A percentile compares a stretch with the other conserved stretches of the same genome.
Conservation (phyloP, 2,888 invertebrate species). For the Thelaira solivaga region DNA sequence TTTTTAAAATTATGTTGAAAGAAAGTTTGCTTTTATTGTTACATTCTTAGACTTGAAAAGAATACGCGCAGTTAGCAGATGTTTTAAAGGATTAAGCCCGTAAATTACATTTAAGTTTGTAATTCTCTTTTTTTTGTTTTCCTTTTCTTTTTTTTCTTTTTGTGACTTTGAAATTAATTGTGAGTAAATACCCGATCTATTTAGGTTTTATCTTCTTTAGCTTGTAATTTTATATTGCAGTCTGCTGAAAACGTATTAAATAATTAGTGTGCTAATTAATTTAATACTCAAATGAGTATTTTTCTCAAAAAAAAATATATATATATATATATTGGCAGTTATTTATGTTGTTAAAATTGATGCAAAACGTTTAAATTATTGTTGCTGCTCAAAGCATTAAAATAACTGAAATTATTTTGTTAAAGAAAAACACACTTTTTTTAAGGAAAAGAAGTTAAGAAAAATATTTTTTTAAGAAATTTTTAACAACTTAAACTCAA, state of each 20-base stretch:
- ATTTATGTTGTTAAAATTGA: no score
- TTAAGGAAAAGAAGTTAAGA: no score
- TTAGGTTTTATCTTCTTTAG: neutral
- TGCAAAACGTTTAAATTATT: no score
- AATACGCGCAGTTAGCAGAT: slow-evolving; percentile 52
- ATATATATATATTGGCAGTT: no score
- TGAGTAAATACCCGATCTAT: slow-evolving; percentile 39
- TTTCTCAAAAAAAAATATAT: neutral
- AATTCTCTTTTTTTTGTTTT: slow-evolving; percentile 20
- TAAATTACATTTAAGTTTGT: slow-evolving; percentile 46
- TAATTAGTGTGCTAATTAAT: slow-evolving; percentile 32
- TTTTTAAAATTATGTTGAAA: no score
- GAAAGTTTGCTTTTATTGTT: no score
- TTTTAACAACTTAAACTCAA: no score
- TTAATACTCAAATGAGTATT: neutral
- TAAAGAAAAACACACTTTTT: no score
- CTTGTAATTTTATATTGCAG: slow-evolving; percentile 1
- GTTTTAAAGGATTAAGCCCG: slow-evolving; percentile 47
- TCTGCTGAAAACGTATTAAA: neutral
- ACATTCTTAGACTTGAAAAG: neutral
- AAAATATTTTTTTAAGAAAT: no score
- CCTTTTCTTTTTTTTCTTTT: neutral
- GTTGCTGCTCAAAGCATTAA: no score
- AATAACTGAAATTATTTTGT: no score
- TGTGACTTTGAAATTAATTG: slow-evolving; percentile 49